Conservation (phyloP, 2,113 vertebrate genomes). For the Promerops cafer region DNA sequence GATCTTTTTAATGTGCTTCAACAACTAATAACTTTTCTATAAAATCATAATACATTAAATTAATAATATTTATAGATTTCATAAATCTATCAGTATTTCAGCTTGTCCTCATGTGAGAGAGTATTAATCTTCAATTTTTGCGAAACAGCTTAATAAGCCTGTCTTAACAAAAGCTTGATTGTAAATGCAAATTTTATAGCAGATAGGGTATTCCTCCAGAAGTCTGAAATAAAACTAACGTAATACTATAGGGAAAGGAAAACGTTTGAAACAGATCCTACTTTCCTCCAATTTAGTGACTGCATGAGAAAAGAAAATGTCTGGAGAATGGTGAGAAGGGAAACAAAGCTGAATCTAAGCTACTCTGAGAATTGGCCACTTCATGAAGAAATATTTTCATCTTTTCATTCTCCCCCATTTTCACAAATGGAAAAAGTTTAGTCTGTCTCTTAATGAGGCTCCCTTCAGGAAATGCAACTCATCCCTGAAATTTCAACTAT, state of each 20-base stretch:
- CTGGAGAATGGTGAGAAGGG: background rate
- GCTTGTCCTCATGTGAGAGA: background rate
- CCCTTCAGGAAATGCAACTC: background rate
- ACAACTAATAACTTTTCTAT: background rate
- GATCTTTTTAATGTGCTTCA: background rate
- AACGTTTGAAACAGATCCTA: background rate
- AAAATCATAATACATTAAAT: background rate
- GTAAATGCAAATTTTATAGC: background rate
- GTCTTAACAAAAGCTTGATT: background rate
- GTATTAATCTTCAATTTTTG: background rate
- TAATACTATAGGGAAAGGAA: background rate
- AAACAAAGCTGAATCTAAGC: background rate
- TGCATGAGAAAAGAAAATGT: background rate
- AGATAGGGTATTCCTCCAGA: background rate
- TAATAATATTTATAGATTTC: background rate
- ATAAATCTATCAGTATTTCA: background rate
- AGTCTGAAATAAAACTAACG: background rate
- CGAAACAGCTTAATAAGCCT: background rate
- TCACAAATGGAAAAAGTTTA: background rate
- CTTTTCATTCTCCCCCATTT: background rate
- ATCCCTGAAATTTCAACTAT: background rate
- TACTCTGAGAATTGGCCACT: background rate
- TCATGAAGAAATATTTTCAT: background rate
- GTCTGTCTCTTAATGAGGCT: background rate
- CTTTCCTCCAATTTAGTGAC: background rate